Evolutionary conservation across 2,113 vertebrate genomes (phyloP), one percentile per base, ranked within the genome.

Genomic region (Taurulus bubalis): DNA sequence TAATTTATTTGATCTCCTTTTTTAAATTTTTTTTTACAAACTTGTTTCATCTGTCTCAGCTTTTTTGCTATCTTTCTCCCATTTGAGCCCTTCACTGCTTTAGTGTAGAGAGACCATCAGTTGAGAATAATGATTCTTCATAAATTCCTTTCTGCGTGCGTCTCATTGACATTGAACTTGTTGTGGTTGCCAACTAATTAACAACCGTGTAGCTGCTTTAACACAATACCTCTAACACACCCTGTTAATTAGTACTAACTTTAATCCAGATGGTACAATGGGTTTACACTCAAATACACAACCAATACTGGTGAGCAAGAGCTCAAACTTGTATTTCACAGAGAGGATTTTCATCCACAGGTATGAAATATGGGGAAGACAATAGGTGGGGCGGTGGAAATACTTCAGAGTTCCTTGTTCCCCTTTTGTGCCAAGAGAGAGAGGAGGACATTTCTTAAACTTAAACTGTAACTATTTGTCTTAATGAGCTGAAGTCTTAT

Each of bases 351-450:
- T 56, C 28, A 64, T 38, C 6, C 45, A 70, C 71, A 68, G 47
- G 58, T 81, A 55, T 69, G n/a, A 64, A 59, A 79, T 12, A 14
- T 20, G 58, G 12, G 4, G 20, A 58, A 60, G 60, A 64, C 32
- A 80, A 30, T 62, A 38, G 79, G 74, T n/a, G 45, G 56, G 78
- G 66, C 42, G n/a, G 18, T 32, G 56, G 28, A 67, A 36, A 56
- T 32, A 34, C 16, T 45, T 40, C 5, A 40, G 34, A 10, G 49
- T 45, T 69, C 20, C 28, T 67, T 55, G 49, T 68, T 64, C 24
- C 38, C 53, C 14, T 63, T 81, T 78, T 51, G 20, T 63, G 58
- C 15, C 12, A 28, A 16, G 24, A 34, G 40, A 70, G 18, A 42
- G 26, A 7, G 22, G 7, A 70, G 45, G 3, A 24, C 6, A 58